phyloP scores from a whole-genome alignment of 2,888 invertebrate genomes.

The Zelleria hepariella region DNA sequence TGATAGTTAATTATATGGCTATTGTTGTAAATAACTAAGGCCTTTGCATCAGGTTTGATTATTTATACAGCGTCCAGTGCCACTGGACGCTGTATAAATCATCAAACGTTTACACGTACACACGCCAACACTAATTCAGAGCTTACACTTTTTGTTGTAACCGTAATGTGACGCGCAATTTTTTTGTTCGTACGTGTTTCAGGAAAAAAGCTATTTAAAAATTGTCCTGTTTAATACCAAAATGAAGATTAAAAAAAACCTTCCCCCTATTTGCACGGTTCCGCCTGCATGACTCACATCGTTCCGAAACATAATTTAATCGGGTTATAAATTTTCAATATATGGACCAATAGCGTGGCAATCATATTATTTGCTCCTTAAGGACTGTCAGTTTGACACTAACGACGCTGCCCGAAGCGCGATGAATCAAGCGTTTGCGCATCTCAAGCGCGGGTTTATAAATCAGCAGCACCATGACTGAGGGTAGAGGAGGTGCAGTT shows the following conservation, averaged over 20 bases:
- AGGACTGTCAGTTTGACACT: conserved; percentile 36
- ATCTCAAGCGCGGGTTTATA: conserved; percentile 24
- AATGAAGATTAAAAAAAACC: too few relatives aligned
- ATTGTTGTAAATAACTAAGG: not conserved
- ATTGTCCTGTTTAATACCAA: too few relatives aligned
- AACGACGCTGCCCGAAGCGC: conserved; percentile 36
- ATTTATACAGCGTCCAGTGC: too few relatives aligned
- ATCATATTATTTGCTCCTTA: conserved; percentile 9
- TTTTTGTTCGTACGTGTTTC: too few relatives aligned
- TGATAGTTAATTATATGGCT: not conserved
- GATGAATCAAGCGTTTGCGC: conserved; percentile 39
- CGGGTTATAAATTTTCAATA: not conserved
- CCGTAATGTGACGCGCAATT: too few relatives aligned
- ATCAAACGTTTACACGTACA: too few relatives aligned
- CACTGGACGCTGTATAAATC: too few relatives aligned
- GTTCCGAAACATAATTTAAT: not conserved
- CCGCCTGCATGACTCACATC: not conserved
- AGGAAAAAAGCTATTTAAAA: too few relatives aligned
- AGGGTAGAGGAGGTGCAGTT: not conserved
- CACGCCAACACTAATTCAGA: too few relatives aligned
- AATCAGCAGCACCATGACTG: conserved; percentile 31
- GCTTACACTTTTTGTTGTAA: too few relatives aligned
- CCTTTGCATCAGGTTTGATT: too few relatives aligned
- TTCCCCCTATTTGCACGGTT: too few relatives aligned
- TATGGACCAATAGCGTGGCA: not conserved